These are phyloP conservation scores for Eilema griseolum DNA, from an alignment of 2,888 invertebrate species.

Conservation along the genomic window DNA sequence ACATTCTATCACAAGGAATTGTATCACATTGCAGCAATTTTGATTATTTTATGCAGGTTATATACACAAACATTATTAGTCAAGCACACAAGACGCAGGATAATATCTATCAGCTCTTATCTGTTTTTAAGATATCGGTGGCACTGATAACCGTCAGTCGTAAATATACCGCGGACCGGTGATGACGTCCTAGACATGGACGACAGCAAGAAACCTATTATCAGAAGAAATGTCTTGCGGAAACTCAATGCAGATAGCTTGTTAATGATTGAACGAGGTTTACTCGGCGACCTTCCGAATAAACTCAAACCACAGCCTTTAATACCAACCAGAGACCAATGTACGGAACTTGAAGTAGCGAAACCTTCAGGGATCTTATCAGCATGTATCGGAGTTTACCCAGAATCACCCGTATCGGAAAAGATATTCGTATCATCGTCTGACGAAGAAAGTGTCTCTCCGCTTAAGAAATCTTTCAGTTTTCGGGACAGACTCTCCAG, in stretches of 20 bases:
- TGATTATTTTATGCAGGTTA: constrained; percentile 35
- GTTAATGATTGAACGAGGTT: constrained; percentile 76
- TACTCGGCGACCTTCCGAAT: constrained; percentile 77
- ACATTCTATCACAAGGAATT: background rate
- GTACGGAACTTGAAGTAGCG: constrained; percentile 73
- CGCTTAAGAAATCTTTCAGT: constrained; percentile 79
- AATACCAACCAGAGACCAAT: constrained; percentile 69
- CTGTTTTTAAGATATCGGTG: constrained; percentile 65
- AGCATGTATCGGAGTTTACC: constrained; percentile 70
- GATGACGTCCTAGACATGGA: constrained; percentile 78
- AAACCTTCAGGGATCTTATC: constrained; percentile 80
- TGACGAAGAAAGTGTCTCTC: constrained; percentile 69
- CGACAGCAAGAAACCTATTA: constrained; percentile 67
- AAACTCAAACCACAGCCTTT: constrained; percentile 73
- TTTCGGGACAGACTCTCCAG: constrained; percentile 78
- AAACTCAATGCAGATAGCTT: constrained; percentile 78
- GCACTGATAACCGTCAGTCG: constrained; percentile 70
- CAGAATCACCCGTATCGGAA: constrained; percentile 68
- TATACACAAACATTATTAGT: constrained; percentile 32
- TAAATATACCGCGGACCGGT: constrained; percentile 65
- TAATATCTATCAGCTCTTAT: constrained; percentile 73
- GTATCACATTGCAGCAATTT: constrained; percentile 4
- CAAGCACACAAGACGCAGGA: constrained; percentile 48
- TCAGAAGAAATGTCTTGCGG: constrained; percentile 72
- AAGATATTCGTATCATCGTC: constrained; percentile 53